Evolutionary conservation across 2,888 invertebrate genomes (phyloP).

Genomic region (Phasia obesa): DNA sequence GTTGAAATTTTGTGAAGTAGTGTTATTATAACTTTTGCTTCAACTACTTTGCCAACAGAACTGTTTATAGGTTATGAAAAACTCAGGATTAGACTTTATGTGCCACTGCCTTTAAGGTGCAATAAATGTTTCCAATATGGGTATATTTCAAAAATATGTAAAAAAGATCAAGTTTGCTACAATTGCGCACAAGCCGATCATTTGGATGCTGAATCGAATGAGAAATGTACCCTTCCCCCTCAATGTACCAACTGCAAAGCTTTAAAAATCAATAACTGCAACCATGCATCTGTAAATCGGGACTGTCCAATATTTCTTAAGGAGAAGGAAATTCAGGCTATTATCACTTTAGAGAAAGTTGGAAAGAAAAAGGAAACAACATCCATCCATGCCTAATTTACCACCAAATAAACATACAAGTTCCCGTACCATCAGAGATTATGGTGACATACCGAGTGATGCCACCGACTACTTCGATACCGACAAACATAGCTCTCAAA

Average conservation of each 20-base stretch:
- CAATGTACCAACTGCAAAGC: conserved; percentile 32
- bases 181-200: conserved; percentile 34
- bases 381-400: too few relatives aligned
- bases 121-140: conserved; percentile 15
- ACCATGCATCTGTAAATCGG: not conserved
- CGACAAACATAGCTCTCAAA: too few relatives aligned
- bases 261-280: not conserved
- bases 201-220: not conserved
- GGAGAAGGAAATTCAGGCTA: not conserved
- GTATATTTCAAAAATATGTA: conserved; percentile 1
- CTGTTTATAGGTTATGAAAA: conserved; percentile 24
- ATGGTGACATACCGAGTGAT: too few relatives aligned
- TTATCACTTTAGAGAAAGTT: conserved; percentile 40
- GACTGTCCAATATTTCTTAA: conserved; percentile 31
- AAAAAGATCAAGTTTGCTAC: not conserved
- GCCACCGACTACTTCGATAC: too few relatives aligned
- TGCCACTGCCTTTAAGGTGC: conserved; percentile 15
- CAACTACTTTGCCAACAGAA: not conserved
- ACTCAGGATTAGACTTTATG: conserved; percentile 31
- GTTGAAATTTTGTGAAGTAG: too few relatives aligned
- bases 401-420: too few relatives aligned
- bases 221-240: not conserved
- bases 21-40: conserved; percentile 19
- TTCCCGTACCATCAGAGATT: too few relatives aligned
- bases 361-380: conserved; percentile 20